These are phyloP conservation scores for Noctua pronuba DNA, from an alignment of 2,888 invertebrate species.

Conservation along the genomic window DNA sequence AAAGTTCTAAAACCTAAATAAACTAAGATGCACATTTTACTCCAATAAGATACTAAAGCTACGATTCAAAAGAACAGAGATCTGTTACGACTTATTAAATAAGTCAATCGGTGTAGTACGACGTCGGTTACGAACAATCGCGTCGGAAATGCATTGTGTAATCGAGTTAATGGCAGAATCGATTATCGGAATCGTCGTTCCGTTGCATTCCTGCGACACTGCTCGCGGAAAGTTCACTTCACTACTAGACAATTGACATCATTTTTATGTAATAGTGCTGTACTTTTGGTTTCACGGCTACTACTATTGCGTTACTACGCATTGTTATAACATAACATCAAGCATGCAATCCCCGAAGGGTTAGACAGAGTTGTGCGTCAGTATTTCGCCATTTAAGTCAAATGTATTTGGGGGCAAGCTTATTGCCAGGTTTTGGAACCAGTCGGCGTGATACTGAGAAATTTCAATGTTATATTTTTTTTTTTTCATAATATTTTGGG, in stretches of 20 bases:
- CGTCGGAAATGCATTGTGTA: conserved; percentile 75
- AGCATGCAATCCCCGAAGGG: not conserved
- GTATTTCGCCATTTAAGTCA: not conserved
- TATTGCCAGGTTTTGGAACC: not conserved
- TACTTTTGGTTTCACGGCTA: conserved; percentile 50
- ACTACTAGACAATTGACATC: conserved; percentile 43
- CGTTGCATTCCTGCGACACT: conserved; percentile 68
- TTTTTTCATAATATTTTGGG: conserved; percentile 10
- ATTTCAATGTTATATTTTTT: not conserved
- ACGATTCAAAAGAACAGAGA: conserved; percentile 11
- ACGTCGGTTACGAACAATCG: conserved; percentile 66
- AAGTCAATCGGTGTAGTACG: conserved; percentile 41
- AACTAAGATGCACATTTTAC: not conserved
- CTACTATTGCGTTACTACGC: conserved; percentile 28
- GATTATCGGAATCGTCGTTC: conserved; percentile 73
- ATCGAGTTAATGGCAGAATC: conserved; percentile 73
- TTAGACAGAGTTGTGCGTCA: not conserved
- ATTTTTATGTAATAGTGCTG: conserved; percentile 52
- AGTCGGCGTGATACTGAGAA: not conserved
- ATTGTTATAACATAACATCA: conserved; percentile 22
- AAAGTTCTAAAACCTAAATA: not conserved
- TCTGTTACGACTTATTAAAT: conserved; percentile 48
- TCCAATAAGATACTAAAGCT: not conserved
- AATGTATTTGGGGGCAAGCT: not conserved
- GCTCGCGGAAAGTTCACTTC: conserved; percentile 65